phyloP scores from a whole-genome alignment of 2,113 vertebrate species.

The Mugil cephalus region DNA sequence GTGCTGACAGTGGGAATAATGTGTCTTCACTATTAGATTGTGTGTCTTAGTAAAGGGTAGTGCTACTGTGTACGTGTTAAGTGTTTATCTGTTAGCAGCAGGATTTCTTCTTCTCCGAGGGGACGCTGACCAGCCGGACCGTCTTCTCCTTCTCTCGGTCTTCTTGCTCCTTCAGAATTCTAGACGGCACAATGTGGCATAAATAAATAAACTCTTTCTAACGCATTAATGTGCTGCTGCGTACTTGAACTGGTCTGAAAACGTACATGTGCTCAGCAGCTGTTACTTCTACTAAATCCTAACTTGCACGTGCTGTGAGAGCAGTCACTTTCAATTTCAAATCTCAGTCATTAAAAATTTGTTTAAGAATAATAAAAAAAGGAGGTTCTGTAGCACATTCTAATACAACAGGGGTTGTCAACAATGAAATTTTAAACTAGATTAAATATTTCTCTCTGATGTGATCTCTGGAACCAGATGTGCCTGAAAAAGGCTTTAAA shows the following conservation, averaged over 20 bases:
- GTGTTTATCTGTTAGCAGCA: constrained; percentile 83
- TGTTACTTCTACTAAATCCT: not conserved
- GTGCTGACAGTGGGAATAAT: constrained; percentile 15
- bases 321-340: too few species aligned
- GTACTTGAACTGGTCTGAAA: not conserved
- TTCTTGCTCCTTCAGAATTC: constrained; percentile 91
- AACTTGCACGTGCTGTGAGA: not conserved
- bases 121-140: constrained; percentile 75
- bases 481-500: not conserved
- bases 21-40: not conserved
- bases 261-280: not conserved
- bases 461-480: not conserved
- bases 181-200: constrained; percentile 49
- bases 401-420: not conserved
- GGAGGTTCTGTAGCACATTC: not conserved
- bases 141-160: constrained; percentile 90
- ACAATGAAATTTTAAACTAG: not conserved
- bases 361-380: not conserved
- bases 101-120: constrained; percentile 83
- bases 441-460: not conserved
- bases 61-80: constrained; percentile 2
- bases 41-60: constrained; percentile 31
- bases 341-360: too few species aligned
- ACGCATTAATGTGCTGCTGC: not conserved
- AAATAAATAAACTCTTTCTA: not conserved